Conservation (phyloP, 2,797 vertebrate species). For the Melanotaenia trifasciata region DNA sequence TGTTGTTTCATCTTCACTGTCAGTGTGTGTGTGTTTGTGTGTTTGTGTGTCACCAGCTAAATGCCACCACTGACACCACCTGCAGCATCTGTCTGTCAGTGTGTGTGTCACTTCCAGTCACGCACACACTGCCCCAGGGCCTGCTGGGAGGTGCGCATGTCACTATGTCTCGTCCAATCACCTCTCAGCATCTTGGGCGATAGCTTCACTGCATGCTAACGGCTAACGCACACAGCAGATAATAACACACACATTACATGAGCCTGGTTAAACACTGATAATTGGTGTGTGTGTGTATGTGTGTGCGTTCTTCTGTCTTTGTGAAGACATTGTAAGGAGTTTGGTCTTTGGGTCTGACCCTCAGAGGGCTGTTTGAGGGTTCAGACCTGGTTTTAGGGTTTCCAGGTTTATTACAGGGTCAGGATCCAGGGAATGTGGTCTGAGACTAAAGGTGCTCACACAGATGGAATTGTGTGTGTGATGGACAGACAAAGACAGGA, state of each 20-base stretch:
- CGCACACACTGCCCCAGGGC: conserved; percentile 29
- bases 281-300: conserved; percentile 25
- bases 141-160: conserved; percentile 40
- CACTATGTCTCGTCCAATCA: conserved; percentile 49
- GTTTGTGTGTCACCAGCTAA: conserved; percentile 55
- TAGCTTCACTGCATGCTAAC: conserved; percentile 47
- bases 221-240: conserved; percentile 38
- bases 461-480: neutral
- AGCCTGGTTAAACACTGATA: conserved; percentile 51
- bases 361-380: neutral
- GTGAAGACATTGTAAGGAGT: neutral
- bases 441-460: neutral
- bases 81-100: conserved; percentile 40
- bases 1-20: conserved; percentile 39
- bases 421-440: neutral
- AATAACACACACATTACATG: conserved; percentile 49
- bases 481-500: conserved; percentile 31
- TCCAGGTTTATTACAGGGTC: neutral
- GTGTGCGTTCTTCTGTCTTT: neutral
- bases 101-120: conserved; percentile 52
- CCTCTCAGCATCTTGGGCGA: conserved; percentile 15
- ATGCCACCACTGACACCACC: conserved; percentile 60
- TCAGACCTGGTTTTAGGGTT: neutral
- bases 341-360: neutral
- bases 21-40: conserved; percentile 23